Evolutionary conservation across 1,140 invertebrate genomes (phyloP).

Genomic region (Solenopsis fugax): DNA sequence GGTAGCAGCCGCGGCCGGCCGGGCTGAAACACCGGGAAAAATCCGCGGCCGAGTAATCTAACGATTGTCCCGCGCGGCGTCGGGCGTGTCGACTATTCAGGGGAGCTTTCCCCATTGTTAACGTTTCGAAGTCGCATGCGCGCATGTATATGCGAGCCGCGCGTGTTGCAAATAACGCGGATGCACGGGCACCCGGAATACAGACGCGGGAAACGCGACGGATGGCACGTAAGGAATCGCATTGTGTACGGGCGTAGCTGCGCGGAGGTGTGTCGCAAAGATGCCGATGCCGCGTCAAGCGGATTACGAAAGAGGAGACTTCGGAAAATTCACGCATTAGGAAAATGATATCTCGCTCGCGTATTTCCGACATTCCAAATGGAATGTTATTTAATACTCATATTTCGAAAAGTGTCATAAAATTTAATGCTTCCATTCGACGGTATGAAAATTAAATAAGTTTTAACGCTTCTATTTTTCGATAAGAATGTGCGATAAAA

Average conservation of each 20-base stretch:
- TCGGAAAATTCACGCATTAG: background rate
- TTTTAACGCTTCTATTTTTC: background rate
- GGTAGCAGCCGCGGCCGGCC: constrained; percentile 1
- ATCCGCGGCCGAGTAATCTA: constrained; percentile 67
- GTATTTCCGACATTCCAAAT: background rate
- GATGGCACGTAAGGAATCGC: constrained; percentile 51
- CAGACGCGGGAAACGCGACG: background rate
- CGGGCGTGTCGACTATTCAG: constrained; percentile 33
- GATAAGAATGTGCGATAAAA: background rate
- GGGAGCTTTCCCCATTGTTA: constrained; percentile 57
- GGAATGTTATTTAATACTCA: constrained; percentile 4
- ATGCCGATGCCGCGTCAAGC: constrained; percentile 13
- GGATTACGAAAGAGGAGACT: constrained; percentile 35
- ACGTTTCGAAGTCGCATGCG: constrained; percentile 49
- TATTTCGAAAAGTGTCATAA: constrained; percentile 1
- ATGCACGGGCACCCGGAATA: constrained; percentile 44
- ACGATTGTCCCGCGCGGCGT: constrained; percentile 50
- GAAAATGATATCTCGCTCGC: background rate
- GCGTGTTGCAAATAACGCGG: constrained; percentile 59
- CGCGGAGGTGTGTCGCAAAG: constrained; percentile 44
- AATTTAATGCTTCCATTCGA: constrained; percentile 7
- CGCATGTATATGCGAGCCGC: constrained; percentile 5
- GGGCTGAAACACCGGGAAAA: constrained; percentile 64
- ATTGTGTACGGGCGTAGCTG: constrained; percentile 8
- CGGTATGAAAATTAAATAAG: background rate